Percentiles rank a stretch among this genome's conserved stretches.
phyloP scores from a whole-genome alignment of 2,888 invertebrate species.

The Drosophila borealis region DNA sequence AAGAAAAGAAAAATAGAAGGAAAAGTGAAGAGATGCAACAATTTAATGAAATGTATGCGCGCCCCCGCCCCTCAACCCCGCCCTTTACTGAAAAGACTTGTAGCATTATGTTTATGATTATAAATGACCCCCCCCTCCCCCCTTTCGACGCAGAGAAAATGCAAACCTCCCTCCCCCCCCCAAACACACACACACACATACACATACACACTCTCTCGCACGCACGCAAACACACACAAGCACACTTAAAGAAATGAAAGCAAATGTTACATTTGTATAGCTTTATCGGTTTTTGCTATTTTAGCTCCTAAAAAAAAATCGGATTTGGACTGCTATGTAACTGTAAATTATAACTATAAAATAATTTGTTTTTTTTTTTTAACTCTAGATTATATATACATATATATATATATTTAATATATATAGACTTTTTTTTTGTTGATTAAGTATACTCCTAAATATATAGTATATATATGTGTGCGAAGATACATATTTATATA shows the following conservation, averaged over 20 bases:
- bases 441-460: slow-evolving; percentile 18
- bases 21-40: too few species aligned
- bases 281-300: slow-evolving; percentile 51
- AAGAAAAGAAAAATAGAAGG: background rate
- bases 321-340: slow-evolving; percentile 69
- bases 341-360: slow-evolving; percentile 55
- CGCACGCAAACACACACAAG: background rate
- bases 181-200: background rate
- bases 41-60: slow-evolving; percentile 1
- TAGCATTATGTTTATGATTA: slow-evolving; percentile 40
- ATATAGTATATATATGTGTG: slow-evolving; percentile 11
- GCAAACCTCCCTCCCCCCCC: too few species aligned
- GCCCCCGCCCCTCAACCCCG: slow-evolving; percentile 2
- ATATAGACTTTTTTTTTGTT: slow-evolving; percentile 20
- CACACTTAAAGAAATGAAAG: slow-evolving; percentile 4
- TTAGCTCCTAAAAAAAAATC: slow-evolving; percentile 34
- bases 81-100: slow-evolving; percentile 41
- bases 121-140: slow-evolving; percentile 4
- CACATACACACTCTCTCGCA: slow-evolving; percentile 7
- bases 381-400: slow-evolving; percentile 16
- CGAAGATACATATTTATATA: slow-evolving; percentile 14
- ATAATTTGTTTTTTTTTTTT: slow-evolving; percentile 28
- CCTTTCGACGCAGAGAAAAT: background rate
- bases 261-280: slow-evolving; percentile 48
- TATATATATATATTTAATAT: slow-evolving; percentile 25